Conservation (phyloP, 2,113 vertebrate species). For the Zingel zingel region DNA sequence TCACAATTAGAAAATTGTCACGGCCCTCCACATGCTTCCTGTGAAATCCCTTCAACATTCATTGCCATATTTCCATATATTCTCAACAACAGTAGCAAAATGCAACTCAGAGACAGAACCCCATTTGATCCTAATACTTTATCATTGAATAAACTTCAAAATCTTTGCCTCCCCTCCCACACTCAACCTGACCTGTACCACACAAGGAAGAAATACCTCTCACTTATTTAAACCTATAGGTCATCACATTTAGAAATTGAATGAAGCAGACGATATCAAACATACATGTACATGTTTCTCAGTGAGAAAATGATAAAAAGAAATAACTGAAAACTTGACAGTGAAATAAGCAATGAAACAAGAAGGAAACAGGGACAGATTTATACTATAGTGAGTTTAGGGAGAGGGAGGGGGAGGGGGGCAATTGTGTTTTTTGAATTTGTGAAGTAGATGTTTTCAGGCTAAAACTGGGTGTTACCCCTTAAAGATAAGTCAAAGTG, state of each 20-base stretch:
- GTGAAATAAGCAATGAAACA: no score
- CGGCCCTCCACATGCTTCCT: not conserved
- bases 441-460: not conserved
- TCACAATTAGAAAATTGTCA: not conserved
- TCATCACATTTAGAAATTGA: no score
- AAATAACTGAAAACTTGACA: no score
- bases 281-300: no score
- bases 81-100: not conserved
- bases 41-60: constrained; percentile 7
- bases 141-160: constrained; percentile 28
- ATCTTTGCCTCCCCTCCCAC: not conserved
- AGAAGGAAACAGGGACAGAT: no score
- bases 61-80: no score
- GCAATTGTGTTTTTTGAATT: not conserved
- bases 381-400: no score
- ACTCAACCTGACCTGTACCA: not conserved
- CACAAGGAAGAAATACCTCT: not conserved
- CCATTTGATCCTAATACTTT: constrained; percentile 7
- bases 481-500: not conserved
- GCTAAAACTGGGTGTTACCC: not conserved
- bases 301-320: no score
- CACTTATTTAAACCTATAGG: not conserved
- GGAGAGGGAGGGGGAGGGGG: no score
- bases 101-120: not conserved
- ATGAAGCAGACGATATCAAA: no score